Percentiles rank a stretch among this genome's conserved stretches.
These are phyloP conservation scores for Saimiri boliviensis DNA, from an alignment of 2,113 vertebrate genomes.

Conservation along the genomic window DNA sequence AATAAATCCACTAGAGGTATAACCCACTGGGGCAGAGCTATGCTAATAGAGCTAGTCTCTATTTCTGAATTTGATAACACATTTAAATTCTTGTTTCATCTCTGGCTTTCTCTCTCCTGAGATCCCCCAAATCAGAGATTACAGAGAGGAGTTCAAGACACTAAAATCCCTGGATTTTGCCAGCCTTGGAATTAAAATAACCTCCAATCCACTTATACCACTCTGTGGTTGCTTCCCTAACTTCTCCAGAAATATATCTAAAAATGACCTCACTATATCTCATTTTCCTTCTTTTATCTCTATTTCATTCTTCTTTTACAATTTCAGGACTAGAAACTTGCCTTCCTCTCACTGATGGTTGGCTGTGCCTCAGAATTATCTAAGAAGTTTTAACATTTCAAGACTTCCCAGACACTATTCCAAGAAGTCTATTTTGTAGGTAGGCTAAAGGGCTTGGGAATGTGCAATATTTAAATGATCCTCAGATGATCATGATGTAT, in stretches of 20 bases:
- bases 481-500: neutral
- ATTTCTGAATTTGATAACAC: slow-evolving; percentile 25
- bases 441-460: neutral
- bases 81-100: neutral
- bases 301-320: neutral
- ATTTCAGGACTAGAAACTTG: neutral
- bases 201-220: neutral
- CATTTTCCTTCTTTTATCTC: neutral
- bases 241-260: neutral
- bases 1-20: slow-evolving; percentile 12
- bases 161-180: neutral
- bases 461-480: neutral
- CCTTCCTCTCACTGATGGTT: neutral
- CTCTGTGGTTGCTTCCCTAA: neutral
- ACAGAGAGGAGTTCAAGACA: neutral
- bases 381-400: neutral
- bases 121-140: neutral
- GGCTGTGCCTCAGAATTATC: neutral
- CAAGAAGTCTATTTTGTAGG: neutral
- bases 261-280: neutral
- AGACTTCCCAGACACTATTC: neutral
- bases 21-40: neutral
- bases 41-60: neutral
- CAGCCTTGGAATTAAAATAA: neutral
- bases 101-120: neutral